These are phyloP conservation scores for Ageneiosus marmoratus DNA, from an alignment of 2,113 vertebrate species.

Conservation along the genomic window DNA sequence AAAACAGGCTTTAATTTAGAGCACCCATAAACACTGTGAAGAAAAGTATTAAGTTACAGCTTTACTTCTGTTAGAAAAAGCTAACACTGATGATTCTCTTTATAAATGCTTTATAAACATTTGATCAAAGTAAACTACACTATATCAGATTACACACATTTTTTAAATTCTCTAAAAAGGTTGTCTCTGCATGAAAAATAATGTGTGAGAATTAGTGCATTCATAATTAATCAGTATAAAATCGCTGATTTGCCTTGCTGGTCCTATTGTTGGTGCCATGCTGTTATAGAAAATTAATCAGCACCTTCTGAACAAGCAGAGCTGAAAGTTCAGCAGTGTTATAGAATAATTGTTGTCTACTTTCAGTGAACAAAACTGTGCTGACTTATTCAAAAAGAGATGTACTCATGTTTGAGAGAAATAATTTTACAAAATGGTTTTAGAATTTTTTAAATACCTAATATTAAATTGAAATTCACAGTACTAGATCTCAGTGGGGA, in stretches of 20 bases:
- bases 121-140: not conserved
- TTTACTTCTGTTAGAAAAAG: not conserved
- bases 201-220: not conserved
- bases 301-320: not conserved
- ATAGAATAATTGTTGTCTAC: not conserved
- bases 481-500: not conserved
- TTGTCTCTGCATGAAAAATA: not conserved
- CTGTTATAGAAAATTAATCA: not conserved
- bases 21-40: not conserved
- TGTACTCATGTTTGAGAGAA: not conserved
- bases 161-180: not conserved
- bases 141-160: not conserved
- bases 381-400: not conserved
- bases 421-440: not conserved
- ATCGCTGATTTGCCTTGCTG: not conserved
- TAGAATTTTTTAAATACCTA: not conserved
- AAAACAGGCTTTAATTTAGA: not conserved
- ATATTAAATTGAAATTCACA: not conserved
- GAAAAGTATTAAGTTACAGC: not conserved
- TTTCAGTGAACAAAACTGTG: not conserved
- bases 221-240: no score
- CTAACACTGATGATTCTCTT: no score
- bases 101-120: not conserved
- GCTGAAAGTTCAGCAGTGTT: not conserved
- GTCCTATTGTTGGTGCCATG: not conserved